phyloP scores from a whole-genome alignment of 2,113 vertebrate species.

The Cynopterus brachyotis region DNA sequence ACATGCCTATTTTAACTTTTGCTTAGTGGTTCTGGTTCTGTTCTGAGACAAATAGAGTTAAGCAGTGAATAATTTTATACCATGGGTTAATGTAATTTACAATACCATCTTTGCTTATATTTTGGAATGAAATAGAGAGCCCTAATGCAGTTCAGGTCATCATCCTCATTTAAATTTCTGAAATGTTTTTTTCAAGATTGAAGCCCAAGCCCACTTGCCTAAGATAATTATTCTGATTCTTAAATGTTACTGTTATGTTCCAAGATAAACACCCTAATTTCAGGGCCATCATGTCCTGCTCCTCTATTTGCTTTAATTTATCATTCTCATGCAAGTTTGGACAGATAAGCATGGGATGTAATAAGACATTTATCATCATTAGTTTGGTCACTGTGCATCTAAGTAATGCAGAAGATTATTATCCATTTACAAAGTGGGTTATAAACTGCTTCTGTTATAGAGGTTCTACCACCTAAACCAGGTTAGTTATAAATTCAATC shows the following conservation, averaged over 20 bases:
- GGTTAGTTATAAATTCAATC: background rate
- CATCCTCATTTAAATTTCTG: background rate
- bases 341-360: background rate
- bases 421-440: background rate
- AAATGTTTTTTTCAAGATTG: background rate
- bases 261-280: background rate
- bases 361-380: background rate
- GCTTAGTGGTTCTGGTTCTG: background rate
- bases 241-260: background rate
- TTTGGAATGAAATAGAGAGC: constrained; percentile 7
- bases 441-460: background rate
- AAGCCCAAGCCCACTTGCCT: background rate
- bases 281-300: background rate
- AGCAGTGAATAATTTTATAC: background rate
- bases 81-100: background rate
- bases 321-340: background rate
- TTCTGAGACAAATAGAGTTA: background rate
- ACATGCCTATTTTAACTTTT: background rate
- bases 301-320: background rate
- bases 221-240: background rate
- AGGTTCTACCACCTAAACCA: constrained; percentile 30
- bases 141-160: background rate
- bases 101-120: background rate
- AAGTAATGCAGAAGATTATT: background rate
- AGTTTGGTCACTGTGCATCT: background rate